Conservation (phyloP, 2,888 invertebrate genomes). For the Nezara viridula region DNA sequence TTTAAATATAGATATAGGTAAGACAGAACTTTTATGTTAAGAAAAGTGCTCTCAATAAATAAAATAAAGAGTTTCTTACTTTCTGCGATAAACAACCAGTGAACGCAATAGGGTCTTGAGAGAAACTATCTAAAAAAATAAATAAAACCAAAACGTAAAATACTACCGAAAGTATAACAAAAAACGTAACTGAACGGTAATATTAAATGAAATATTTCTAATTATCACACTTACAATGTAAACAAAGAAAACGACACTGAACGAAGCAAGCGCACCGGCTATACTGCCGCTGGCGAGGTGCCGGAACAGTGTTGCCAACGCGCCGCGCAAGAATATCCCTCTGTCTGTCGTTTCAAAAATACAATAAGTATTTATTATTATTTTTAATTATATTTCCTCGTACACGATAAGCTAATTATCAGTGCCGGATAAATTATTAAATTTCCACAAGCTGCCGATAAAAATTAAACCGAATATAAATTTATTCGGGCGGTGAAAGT, state of each 20-base stretch:
- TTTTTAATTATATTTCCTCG: not conserved
- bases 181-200: not conserved
- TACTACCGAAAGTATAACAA: not conserved
- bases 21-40: not conserved
- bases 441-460: not conserved
- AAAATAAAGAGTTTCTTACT: not conserved
- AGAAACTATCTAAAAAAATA: not conserved
- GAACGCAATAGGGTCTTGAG: not conserved
- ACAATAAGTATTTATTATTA: not conserved
- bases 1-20: not conserved
- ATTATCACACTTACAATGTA: not conserved
- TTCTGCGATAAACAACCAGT: not conserved
- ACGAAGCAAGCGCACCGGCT: conserved; percentile 10
- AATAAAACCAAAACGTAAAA: not conserved
- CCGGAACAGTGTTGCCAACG: conserved; percentile 35
- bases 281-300: conserved; percentile 40
- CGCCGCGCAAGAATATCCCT: not conserved
- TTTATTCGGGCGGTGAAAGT: conserved; percentile 1
- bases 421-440: not conserved
- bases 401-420: not conserved
- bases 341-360: not conserved
- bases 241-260: not conserved
- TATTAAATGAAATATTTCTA: not conserved
- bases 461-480: not conserved
- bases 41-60: not conserved